phyloP scores from a whole-genome alignment of 1,140 invertebrate genomes.

The Scaptodrosophila lebanonensis region DNA sequence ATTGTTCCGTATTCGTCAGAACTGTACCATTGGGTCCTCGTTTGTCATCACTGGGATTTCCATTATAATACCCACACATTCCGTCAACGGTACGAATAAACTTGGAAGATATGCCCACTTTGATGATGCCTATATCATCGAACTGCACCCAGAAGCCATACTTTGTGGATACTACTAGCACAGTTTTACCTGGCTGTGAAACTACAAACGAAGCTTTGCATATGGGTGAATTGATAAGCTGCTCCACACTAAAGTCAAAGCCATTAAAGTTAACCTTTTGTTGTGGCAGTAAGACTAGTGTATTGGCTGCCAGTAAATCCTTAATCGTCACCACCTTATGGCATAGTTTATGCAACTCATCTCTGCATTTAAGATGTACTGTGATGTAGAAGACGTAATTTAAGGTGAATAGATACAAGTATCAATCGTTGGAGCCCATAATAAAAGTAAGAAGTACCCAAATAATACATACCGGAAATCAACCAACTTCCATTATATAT shows the following conservation, averaged over 20 bases:
- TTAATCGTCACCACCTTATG: conserved; percentile 78
- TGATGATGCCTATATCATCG: conserved; percentile 83
- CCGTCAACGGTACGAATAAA: conserved; percentile 83
- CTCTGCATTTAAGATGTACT: conserved; percentile 66
- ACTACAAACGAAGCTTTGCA: conserved; percentile 82
- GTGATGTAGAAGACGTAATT: not conserved
- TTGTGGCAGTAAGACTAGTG: conserved; percentile 78
- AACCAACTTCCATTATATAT: conserved; percentile 81
- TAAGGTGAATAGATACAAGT: too few species aligned
- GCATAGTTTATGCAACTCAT: conserved; percentile 79
- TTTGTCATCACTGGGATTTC: conserved; percentile 82
- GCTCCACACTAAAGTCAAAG: conserved; percentile 81
- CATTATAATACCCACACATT: conserved; percentile 87
- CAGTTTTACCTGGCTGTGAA: conserved; percentile 82
- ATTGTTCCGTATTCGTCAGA: conserved; percentile 82
- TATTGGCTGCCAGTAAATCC: conserved; percentile 55
- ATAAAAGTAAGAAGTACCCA: not conserved
- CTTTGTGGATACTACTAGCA: conserved; percentile 83
- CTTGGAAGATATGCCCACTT: conserved; percentile 83
- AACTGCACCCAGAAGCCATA: conserved; percentile 86
- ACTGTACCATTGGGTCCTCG: conserved; percentile 82
- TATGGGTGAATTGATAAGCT: conserved; percentile 82
- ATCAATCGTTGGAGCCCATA: too few species aligned
- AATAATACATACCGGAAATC: conserved; percentile 79
- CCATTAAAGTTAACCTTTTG: conserved; percentile 83